Evolutionary conservation across 2,797 vertebrate species (phyloP), one percentile per base, ranked within the genome.

Genomic region (Thunnus albacares): DNA sequence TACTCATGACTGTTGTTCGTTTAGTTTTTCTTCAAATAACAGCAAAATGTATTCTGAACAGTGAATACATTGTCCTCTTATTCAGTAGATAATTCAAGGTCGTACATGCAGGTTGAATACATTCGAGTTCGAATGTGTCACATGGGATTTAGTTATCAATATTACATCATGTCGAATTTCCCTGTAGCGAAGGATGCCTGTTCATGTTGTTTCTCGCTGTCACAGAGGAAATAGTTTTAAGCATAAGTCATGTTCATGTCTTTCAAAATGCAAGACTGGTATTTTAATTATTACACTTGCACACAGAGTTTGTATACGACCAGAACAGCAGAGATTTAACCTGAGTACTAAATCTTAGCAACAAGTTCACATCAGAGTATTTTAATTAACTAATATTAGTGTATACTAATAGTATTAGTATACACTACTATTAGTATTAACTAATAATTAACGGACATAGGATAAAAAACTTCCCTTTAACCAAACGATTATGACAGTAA

Each of bases 321-420:
- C 12, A 57, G 49, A 33, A 51, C 12, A 75, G 13, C 56, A 53
- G 35, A 47, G 62, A 49, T 56, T 67, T 68, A 74, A 68, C 59
- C 66, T 17, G 62, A 75, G 70, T 71, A 77, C 22, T 13, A 30
- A 62, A 63, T 63, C 51, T 64, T 72, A 52, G 49, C 49, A 62
- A 56, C 49, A 62, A 6, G n/a, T 51, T 63, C 51, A 41, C 14
- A 63, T 35, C 28, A 61, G 41, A 35, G 63, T 72, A 28, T 71
- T 80, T 53, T 55, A 79, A 38, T 38, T 45, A 24, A 24, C 24
- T 24, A 24, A 24, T 24, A 24, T 24, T 24, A 24, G 24, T 24
- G 24, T 24, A 1, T 24, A 24, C 1, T 24, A 24, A 24, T 24
- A 24, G 24, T 24, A 24, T 24, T 24, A 24, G 24, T 24, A 24